phyloP scores from a whole-genome alignment of 2,113 vertebrate genomes.

The Microcebus tavaratra region DNA sequence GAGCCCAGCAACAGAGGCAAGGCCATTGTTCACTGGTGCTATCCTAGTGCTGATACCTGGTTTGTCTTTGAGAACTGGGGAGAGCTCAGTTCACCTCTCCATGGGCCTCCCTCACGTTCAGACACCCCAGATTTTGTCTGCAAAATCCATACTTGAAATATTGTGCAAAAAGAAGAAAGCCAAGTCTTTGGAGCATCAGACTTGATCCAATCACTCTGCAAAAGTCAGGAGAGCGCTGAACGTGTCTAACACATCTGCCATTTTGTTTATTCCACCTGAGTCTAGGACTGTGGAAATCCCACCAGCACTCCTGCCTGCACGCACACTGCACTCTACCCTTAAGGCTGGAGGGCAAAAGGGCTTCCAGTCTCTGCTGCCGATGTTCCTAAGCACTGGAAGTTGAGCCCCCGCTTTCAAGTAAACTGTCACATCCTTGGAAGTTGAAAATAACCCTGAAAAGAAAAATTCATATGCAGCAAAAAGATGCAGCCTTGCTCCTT shows the following conservation, averaged over 20 bases:
- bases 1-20: neutral
- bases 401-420: neutral
- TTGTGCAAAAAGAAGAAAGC: constrained; percentile 27
- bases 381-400: neutral
- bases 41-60: neutral
- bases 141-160: constrained; percentile 11
- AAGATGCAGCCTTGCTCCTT: constrained; percentile 34
- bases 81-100: neutral
- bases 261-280: neutral
- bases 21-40: neutral
- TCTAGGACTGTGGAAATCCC: neutral
- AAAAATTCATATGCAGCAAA: constrained; percentile 57
- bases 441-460: constrained; percentile 60
- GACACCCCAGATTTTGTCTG: neutral
- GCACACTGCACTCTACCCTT: neutral
- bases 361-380: neutral
- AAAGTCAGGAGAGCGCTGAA: neutral
- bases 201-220: neutral
- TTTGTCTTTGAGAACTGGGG: neutral
- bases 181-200: constrained; percentile 28
- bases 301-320: neutral
- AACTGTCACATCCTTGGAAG: constrained; percentile 18
- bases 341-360: neutral
- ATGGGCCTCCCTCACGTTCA: neutral
- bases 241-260: neutral